Conservation (phyloP, 2,113 vertebrate genomes). For the Tympanuchus pallidicinctus region DNA sequence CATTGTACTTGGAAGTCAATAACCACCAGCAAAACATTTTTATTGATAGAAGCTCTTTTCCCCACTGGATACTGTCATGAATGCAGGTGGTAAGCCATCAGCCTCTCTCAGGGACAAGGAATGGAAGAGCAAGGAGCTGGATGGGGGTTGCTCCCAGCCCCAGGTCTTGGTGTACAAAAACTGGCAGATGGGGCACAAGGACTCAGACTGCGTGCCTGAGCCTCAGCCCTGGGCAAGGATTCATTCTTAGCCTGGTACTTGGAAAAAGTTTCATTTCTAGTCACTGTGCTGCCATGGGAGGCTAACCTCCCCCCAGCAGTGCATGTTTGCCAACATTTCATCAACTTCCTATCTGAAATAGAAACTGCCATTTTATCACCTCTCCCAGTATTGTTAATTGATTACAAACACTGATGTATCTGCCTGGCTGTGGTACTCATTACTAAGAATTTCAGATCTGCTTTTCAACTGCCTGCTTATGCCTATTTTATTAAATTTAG, state of each 20-base stretch:
- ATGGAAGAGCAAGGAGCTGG: neutral
- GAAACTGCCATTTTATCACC: slow-evolving; percentile 28
- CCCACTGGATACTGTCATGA: neutral
- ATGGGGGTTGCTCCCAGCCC: neutral
- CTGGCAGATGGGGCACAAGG: neutral
- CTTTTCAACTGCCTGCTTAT: slow-evolving; percentile 34
- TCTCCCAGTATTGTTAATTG: slow-evolving; percentile 62
- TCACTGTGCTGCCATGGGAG: neutral
- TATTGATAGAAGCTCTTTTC: neutral
- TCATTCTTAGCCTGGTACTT: neutral
- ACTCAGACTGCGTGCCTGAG: neutral
- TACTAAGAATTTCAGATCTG: slow-evolving; percentile 21
- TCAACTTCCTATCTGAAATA: slow-evolving; percentile 48
- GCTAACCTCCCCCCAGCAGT: neutral
- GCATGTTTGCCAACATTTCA: slow-evolving; percentile 17
- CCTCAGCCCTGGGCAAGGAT: neutral
- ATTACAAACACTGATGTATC: slow-evolving; percentile 35
- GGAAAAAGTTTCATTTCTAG: neutral
- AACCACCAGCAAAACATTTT: neutral
- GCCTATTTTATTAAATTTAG: slow-evolving; percentile 49
- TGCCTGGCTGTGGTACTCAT: slow-evolving; percentile 46
- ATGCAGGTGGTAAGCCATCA: neutral
- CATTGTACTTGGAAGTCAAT: neutral
- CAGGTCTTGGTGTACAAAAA: neutral
- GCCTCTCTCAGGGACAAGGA: neutral